Evolutionary conservation across 2,888 invertebrate genomes (phyloP), one percentile per base, ranked within the genome.

Genomic region (Tridacna gigas): DNA sequence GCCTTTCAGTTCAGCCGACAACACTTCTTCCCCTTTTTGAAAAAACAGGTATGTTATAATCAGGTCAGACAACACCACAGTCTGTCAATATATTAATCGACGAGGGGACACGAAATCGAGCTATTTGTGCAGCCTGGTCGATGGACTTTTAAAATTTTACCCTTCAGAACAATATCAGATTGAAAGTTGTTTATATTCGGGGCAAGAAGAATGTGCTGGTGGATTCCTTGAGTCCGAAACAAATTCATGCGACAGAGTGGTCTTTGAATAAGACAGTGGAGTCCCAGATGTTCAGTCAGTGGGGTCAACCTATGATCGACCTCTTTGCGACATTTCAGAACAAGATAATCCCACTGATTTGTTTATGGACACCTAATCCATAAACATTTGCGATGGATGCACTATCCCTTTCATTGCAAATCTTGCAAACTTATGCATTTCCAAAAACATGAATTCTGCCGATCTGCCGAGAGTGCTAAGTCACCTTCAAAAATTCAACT

Each of bases 321-420:
- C 78, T 83, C 5, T 86, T 85, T 85, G 82, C 83, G 37, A 66
- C 80, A 22, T 51, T 47, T 5, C 28, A 77, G 25, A 79, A 85
- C 79, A 74, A 77, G 56, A 66, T 82, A 28, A 77, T 79, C 7
- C 47, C 47, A n/a, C 69, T 84, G 65, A 82, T 80, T 67, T 82
- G 51, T 51, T 51, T 11, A 51, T 83, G 82, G 86, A 77, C 47
- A 2, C 75, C 69, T 4, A 77, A 86, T 79, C 75, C 82, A 11
- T 78, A 83, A 71, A 80, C 82, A 18, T 78, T 26, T 77, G 78
- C 82, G 13, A 4, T 80, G 73, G 83, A 86, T 83, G 86, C 86
- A 61, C 83, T 83, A 77, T 77, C 83, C 71, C 74, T 83, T 74
- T 37, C 45, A 18, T 86, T 78, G 83, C 56, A 80, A 67, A 83